Evolutionary conservation across 2,888 invertebrate genomes (phyloP).

Genomic region (Hemithea aestivaria): DNA sequence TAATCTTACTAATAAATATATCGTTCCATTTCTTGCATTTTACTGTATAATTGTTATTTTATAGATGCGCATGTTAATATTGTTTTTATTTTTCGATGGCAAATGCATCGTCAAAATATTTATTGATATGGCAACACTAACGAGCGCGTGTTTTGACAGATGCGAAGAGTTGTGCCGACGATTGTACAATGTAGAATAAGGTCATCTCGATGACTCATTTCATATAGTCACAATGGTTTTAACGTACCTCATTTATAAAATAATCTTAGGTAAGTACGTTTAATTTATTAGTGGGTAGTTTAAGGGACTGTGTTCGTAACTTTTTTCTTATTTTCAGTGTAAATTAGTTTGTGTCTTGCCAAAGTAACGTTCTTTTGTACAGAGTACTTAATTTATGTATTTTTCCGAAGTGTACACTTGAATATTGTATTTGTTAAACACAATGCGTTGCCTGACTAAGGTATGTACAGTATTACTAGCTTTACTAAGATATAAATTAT

Average conservation of each 20-base stretch:
- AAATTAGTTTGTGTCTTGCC: slow-evolving; percentile 59
- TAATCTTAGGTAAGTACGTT: slow-evolving; percentile 61
- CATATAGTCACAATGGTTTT: slow-evolving; percentile 74
- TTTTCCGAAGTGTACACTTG: slow-evolving; percentile 34
- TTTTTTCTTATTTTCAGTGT: slow-evolving; percentile 30
- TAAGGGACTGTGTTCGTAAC: slow-evolving; percentile 38
- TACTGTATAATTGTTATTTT: slow-evolving; percentile 73
- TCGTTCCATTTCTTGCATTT: slow-evolving; percentile 76
- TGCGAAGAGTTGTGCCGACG: slow-evolving; percentile 25
- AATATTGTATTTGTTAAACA: slow-evolving; percentile 32
- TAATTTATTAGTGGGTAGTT: slow-evolving; percentile 55
- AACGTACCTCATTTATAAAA: slow-evolving; percentile 76
- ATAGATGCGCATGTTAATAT: slow-evolving; percentile 68
- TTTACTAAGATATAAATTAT: slow-evolving; percentile 69
- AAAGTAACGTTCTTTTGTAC: slow-evolving; percentile 59
- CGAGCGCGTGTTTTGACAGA: slow-evolving; percentile 27
- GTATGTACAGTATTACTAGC: slow-evolving; percentile 78
- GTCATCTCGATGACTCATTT: slow-evolving; percentile 44
- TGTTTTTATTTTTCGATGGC: slow-evolving; percentile 40
- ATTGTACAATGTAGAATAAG: slow-evolving; percentile 45
- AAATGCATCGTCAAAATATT: slow-evolving; percentile 27
- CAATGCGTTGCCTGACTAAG: slow-evolving; percentile 55
- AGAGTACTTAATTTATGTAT: slow-evolving; percentile 45
- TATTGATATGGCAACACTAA: slow-evolving; percentile 13
- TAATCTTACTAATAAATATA: slow-evolving; percentile 46